phyloP scores from a whole-genome alignment of 2,797 vertebrate genomes.

The Phyllotis vaccarum region DNA sequence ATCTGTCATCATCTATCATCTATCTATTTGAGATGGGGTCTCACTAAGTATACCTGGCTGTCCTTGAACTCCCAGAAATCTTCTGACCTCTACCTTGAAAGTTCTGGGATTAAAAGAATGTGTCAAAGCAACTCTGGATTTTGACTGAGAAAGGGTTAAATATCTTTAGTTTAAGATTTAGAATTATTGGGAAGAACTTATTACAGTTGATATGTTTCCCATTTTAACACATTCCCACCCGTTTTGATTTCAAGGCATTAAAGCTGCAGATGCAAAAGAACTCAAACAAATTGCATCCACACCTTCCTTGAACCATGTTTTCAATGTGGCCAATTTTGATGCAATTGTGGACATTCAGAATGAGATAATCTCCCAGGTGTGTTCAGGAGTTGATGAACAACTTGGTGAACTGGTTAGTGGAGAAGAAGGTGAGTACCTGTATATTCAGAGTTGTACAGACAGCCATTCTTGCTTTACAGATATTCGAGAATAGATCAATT shows the following conservation, averaged over 20 bases:
- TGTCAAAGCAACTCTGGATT: slow-evolving; percentile 36
- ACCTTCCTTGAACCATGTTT: slow-evolving; percentile 92
- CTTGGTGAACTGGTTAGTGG: slow-evolving; percentile 93
- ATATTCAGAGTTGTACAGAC: not conserved
- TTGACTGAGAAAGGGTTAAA: slow-evolving; percentile 1
- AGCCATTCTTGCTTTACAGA: not conserved
- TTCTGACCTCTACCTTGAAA: no score
- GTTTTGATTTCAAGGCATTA: slow-evolving; percentile 90
- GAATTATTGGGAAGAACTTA: not conserved
- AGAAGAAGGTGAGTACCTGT: slow-evolving; percentile 92
- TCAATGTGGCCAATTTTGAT: slow-evolving; percentile 92
- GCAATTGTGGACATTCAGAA: slow-evolving; percentile 92
- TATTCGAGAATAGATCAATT: not conserved
- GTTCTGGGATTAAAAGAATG: not conserved
- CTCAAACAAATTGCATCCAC: slow-evolving; percentile 94
- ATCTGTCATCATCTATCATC: not conserved
- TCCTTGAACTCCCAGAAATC: not conserved
- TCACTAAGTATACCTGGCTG: not conserved
- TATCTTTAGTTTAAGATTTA: slow-evolving; percentile 41
- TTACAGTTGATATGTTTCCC: not conserved
- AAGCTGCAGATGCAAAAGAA: slow-evolving; percentile 94
- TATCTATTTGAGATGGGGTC: not conserved
- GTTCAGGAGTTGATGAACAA: slow-evolving; percentile 94
- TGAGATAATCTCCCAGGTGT: slow-evolving; percentile 93
- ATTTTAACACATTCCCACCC: not conserved